Conservation (phyloP, 1,140 invertebrate species). For the Meteorus sp. region DNA sequence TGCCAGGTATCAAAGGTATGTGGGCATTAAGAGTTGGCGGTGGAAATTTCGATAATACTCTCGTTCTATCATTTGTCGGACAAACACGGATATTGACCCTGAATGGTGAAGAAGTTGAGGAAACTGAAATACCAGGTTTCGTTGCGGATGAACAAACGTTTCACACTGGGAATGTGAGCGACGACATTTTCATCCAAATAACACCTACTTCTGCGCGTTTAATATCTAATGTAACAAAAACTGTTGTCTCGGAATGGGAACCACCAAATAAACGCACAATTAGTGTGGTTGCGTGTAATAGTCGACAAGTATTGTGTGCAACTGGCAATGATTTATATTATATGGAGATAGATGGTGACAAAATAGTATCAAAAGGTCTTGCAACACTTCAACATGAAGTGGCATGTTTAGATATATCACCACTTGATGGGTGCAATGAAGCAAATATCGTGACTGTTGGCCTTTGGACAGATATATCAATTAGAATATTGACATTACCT, state of each 20-base stretch:
- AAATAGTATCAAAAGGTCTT: constrained; percentile 68
- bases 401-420: constrained; percentile 93
- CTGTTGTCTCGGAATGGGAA: constrained; percentile 76
- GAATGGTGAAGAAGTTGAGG: constrained; percentile 95
- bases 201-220: constrained; percentile 74
- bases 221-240: constrained; percentile 68
- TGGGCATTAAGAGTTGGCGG: constrained; percentile 84
- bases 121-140: constrained; percentile 90
- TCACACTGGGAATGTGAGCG: constrained; percentile 85
- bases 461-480: constrained; percentile 97
- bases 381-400: constrained; percentile 88
- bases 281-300: constrained; percentile 87
- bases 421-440: constrained; percentile 67
- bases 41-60: constrained; percentile 77
- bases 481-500: constrained; percentile 80
- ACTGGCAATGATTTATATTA: constrained; percentile 89
- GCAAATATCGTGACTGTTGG: constrained; percentile 87
- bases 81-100: constrained; percentile 88
- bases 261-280: constrained; percentile 76
- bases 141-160: constrained; percentile 90
- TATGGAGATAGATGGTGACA: constrained; percentile 74
- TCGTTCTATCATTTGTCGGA: constrained; percentile 92
- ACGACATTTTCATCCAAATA: constrained; percentile 81
- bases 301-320: constrained; percentile 82
- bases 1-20: constrained; percentile 96